Conservation (phyloP, 1,140 invertebrate genomes). For the Chlorops oryzae region DNA sequence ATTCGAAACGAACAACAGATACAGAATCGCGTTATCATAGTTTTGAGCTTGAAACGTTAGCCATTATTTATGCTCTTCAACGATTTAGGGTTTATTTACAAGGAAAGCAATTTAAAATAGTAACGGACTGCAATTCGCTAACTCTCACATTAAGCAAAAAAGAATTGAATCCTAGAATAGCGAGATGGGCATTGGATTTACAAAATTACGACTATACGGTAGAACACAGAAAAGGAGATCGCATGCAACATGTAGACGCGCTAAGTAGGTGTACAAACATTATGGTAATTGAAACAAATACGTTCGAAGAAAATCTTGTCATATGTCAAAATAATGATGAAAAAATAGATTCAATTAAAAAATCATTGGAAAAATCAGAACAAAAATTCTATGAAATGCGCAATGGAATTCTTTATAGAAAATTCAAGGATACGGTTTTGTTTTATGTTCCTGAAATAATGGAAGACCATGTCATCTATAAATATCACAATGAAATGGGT, state of each 20-base stretch:
- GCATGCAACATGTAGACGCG: not conserved
- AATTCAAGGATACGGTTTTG: no score
- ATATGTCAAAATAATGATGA: no score
- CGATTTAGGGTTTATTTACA: slow-evolving; percentile 35
- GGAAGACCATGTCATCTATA: no score
- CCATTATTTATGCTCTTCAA: slow-evolving; percentile 44
- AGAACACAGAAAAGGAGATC: not conserved
- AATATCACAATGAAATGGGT: no score
- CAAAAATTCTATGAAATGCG: no score
- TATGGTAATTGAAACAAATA: no score
- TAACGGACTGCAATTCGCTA: slow-evolving; percentile 28
- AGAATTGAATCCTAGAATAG: slow-evolving; percentile 23
- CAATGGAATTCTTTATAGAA: no score
- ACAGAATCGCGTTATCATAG: slow-evolving; percentile 44
- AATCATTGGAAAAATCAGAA: no score
- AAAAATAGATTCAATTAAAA: no score
- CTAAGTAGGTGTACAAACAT: no score
- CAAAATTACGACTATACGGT: not conserved
- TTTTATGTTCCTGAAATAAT: no score
- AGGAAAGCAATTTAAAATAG: slow-evolving; percentile 40
- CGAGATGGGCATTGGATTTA: slow-evolving; percentile 19
- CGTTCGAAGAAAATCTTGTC: no score
- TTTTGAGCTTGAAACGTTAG: slow-evolving; percentile 48
- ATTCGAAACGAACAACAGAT: slow-evolving; percentile 32
- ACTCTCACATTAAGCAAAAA: slow-evolving; percentile 24